Percentiles rank a stretch among this genome's conserved stretches.
Conservation (phyloP, 2,888 invertebrate species). For the Nemotelus nigrinus region DNA sequence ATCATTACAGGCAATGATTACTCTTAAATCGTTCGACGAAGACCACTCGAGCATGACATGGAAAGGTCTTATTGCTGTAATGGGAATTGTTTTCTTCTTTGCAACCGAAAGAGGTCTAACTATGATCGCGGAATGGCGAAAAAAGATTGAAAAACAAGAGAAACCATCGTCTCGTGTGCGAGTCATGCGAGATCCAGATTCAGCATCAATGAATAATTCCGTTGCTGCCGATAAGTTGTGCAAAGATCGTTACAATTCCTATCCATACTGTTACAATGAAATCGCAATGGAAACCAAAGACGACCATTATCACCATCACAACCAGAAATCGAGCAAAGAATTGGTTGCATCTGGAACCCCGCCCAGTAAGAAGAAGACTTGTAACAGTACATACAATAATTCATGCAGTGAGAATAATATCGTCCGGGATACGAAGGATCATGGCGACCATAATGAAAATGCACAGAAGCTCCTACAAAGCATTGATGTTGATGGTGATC, state of each 20-base stretch:
- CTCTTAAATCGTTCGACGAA: slow-evolving; percentile 59
- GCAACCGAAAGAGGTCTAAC: slow-evolving; percentile 85
- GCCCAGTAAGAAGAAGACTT: slow-evolving; percentile 45
- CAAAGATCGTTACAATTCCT: slow-evolving; percentile 89
- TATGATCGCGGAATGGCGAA: slow-evolving; percentile 83
- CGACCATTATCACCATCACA: slow-evolving; percentile 65
- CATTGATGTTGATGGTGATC: slow-evolving; percentile 54
- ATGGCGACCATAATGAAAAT: slow-evolving; percentile 56
- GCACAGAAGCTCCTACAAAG: slow-evolving; percentile 62
- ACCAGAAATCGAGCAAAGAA: slow-evolving; percentile 45
- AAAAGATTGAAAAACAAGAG: slow-evolving; percentile 75
- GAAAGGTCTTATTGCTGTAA: slow-evolving; percentile 78
- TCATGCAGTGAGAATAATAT: slow-evolving; percentile 27
- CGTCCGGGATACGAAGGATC: slow-evolving; percentile 45
- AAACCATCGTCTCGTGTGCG: slow-evolving; percentile 73
- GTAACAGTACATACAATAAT: slow-evolving; percentile 40
- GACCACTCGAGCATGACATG: slow-evolving; percentile 79
- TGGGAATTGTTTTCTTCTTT: slow-evolving; percentile 89
- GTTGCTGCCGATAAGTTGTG: slow-evolving; percentile 72
- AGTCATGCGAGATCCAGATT: slow-evolving; percentile 75
- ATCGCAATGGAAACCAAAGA: slow-evolving; percentile 79
- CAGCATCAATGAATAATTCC: slow-evolving; percentile 61
- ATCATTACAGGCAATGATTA: slow-evolving; percentile 65
- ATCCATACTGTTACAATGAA: slow-evolving; percentile 88
- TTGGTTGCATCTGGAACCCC: slow-evolving; percentile 36